Evolutionary conservation across 2,888 invertebrate genomes (phyloP), one percentile per base, ranked within the genome.

Genomic region (Pristionchus fissidentatus): DNA sequence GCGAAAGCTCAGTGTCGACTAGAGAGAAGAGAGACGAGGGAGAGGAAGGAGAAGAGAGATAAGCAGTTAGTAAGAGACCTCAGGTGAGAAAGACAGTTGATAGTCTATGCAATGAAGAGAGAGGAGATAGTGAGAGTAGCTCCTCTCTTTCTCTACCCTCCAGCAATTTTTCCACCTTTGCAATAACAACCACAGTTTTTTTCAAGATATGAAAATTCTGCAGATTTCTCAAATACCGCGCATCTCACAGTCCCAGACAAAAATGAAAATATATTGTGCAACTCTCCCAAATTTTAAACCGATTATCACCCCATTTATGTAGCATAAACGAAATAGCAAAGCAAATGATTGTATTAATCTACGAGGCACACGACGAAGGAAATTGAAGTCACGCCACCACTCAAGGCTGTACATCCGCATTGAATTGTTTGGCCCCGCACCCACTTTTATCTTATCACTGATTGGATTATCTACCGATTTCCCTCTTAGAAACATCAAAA

Each of bases 61-160:
- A 32, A 38, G 35, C 32, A 55, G 78, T 32, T 26, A 46, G 75
- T 29, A 35, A 75, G 75, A 75, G 55, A 52, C n/a, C 49, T 8
- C 19, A 8, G 60, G 19, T 49, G 49, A 49, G 49, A 49, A 49
- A 10, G 19, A 49, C 10, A 15, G 49, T 15, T 49, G 49, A 49
- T 10, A 49, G 49, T 13, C 5, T 2, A 46, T 3, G 29, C 0
- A 29, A 35, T 13, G 46, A 46, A 13, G 73, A 73, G 46, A 46
- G 73, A 73, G 22, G 38, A 66, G 66, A 66, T 66, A 38, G 66
- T 60, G 29, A 66, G 66, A 66, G 38, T n/a, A 66, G 26, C 66
- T 38, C n/a, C n/a, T n/a, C 38, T 38, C 66, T 66, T n/a, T 32
- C 32, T 60, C 60, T 60, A 66, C 66, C 66, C 38, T 38, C 66